Evolutionary conservation across 2,797 vertebrate species (phyloP).

Genomic region (Pachyuromys duprasi): DNA sequence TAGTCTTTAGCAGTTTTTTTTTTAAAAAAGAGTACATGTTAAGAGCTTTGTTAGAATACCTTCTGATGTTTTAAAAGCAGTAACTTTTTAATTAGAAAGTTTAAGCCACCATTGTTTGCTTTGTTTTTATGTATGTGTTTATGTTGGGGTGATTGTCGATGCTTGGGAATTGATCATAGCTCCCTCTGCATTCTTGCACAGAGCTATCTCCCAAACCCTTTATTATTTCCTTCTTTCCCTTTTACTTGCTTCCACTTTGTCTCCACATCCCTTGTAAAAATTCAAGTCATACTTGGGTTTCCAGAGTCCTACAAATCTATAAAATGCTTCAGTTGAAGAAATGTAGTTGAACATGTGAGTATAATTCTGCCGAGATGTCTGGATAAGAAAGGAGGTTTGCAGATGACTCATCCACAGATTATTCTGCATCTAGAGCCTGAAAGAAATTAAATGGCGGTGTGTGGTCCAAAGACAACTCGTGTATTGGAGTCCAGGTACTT

Average conservation of each 20-base stretch:
- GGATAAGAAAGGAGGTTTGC: slow-evolving; percentile 36
- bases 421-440: slow-evolving; percentile 29
- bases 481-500: not conserved
- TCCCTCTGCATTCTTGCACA: not conserved
- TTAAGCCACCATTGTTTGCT: not conserved
- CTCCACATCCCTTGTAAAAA: not conserved
- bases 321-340: slow-evolving; percentile 33
- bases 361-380: not conserved
- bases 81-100: slow-evolving; percentile 13
- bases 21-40: not conserved
- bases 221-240: not conserved
- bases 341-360: not conserved
- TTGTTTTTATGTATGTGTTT: too few relatives aligned
- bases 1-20: not conserved
- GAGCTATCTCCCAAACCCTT: not conserved
- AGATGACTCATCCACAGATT: slow-evolving; percentile 24
- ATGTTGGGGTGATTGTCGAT: too few relatives aligned
- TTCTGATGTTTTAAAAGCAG: slow-evolving; percentile 36
- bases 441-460: slow-evolving; percentile 1
- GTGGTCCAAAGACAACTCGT: slow-evolving; percentile 8
- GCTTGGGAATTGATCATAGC: too few relatives aligned
- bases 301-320: not conserved
- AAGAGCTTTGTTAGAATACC: not conserved
- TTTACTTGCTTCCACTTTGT: not conserved
- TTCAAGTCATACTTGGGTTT: not conserved